Conservation (phyloP, 2,888 invertebrate genomes). For the Cylloceria caligata region DNA sequence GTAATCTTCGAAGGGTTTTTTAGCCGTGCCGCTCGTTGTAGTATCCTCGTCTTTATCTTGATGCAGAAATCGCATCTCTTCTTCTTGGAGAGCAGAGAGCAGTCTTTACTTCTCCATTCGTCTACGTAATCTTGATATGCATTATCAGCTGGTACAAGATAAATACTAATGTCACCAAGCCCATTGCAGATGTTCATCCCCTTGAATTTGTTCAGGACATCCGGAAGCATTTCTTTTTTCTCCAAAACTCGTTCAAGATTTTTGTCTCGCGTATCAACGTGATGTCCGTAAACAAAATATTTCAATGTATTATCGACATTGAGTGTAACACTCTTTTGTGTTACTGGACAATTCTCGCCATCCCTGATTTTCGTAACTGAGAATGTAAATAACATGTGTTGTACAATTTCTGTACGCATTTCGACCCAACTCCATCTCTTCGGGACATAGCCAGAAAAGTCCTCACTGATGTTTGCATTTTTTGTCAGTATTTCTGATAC, state of each 20-base stretch:
- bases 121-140: slow-evolving; percentile 13
- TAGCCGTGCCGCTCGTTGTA: slow-evolving; percentile 5
- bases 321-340: background rate
- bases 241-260: background rate
- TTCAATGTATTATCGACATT: background rate
- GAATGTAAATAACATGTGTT: background rate
- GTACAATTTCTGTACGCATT: background rate
- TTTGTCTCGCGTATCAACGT: background rate
- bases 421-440: background rate
- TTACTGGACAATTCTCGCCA: background rate
- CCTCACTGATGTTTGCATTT: slow-evolving; percentile 2
- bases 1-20: background rate
- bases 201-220: background rate
- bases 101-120: slow-evolving; percentile 6
- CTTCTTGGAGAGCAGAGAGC: background rate
- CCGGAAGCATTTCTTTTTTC: background rate
- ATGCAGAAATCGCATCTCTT: slow-evolving; percentile 32
- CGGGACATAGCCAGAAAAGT: slow-evolving; percentile 7
- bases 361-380: background rate
- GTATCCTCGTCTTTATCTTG: background rate
- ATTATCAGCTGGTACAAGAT: background rate
- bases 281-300: slow-evolving; percentile 19
- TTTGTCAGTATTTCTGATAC: background rate
- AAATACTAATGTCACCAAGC: background rate
- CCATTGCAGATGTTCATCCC: background rate